Conservation (phyloP, 1,140 invertebrate species). For the Drosophila parvula region DNA sequence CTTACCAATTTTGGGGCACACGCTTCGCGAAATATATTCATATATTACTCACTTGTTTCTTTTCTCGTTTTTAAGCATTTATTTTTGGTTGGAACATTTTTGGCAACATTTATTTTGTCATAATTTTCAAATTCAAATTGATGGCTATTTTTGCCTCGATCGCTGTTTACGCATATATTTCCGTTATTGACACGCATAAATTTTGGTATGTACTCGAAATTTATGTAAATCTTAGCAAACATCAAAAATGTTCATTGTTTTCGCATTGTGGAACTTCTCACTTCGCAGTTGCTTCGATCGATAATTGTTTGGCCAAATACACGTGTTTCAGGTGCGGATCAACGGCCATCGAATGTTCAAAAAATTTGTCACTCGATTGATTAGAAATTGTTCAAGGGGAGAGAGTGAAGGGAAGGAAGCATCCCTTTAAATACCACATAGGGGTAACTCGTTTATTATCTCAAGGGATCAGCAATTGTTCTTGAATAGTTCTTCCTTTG, state of each 20-base stretch:
- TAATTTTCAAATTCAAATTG: conserved; percentile 19
- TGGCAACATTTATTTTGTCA: conserved; percentile 5
- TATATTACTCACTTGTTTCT: background rate
- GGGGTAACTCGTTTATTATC: conserved; percentile 34
- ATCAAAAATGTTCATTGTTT: conserved; percentile 31
- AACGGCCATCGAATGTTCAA: conserved; percentile 9
- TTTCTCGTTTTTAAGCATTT: conserved; percentile 20
- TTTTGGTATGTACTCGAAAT: conserved; percentile 35
- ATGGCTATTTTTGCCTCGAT: conserved; percentile 32
- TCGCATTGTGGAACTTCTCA: conserved; percentile 22
- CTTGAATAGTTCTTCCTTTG: conserved; percentile 14
- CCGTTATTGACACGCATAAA: conserved; percentile 65
- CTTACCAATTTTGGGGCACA: conserved; percentile 50
- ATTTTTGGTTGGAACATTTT: conserved; percentile 14
- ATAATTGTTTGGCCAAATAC: conserved; percentile 41
- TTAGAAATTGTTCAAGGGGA: conserved; percentile 10
- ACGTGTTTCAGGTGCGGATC: conserved; percentile 39
- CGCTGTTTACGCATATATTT: conserved; percentile 17
- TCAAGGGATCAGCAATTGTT: conserved; percentile 37
- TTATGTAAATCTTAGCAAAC: conserved; percentile 34
- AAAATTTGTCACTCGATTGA: conserved; percentile 35
- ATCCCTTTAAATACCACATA: background rate
- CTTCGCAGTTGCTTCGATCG: conserved; percentile 6
- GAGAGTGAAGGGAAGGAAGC: background rate
- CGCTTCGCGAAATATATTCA: conserved; percentile 5